A percentile compares a stretch with the other conserved stretches of the same genome.
Evolutionary conservation across 1,140 invertebrate species (phyloP).

Genomic region (Yoshiicerus persimilis): DNA sequence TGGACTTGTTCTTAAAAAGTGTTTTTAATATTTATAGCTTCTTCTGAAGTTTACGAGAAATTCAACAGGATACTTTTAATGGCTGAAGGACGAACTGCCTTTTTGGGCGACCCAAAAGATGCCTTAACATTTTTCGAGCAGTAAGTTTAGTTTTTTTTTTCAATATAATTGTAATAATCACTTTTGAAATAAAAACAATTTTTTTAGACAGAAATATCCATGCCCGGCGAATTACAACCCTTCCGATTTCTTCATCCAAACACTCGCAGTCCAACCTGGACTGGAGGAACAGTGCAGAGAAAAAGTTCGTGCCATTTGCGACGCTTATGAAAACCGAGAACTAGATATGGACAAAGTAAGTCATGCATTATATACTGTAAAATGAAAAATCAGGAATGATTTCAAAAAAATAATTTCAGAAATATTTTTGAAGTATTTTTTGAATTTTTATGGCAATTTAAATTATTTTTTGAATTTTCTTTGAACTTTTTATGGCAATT

Average conservation of each 20-base stretch:
- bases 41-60: slow-evolving; percentile 87
- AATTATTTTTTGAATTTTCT: neutral
- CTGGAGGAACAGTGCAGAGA: slow-evolving; percentile 65
- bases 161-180: no score
- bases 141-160: slow-evolving; percentile 63
- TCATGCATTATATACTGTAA: neutral
- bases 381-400: no score
- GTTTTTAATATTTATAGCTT: slow-evolving; percentile 79
- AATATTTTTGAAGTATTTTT: no score
- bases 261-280: slow-evolving; percentile 84
- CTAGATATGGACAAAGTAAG: neutral
- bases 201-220: slow-evolving; percentile 60
- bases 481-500: neutral
- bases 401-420: no score
- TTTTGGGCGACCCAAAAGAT: slow-evolving; percentile 73
- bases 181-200: no score
- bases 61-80: slow-evolving; percentile 91
- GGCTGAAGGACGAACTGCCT: slow-evolving; percentile 89
- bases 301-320: slow-evolving; percentile 59
- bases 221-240: slow-evolving; percentile 62
- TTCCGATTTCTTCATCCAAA: slow-evolving; percentile 89
- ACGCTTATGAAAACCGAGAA: slow-evolving; percentile 62
- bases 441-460: no score
- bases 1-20: slow-evolving; percentile 71
- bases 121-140: slow-evolving; percentile 79